Evolutionary conservation across 2,113 vertebrate species (phyloP), one percentile per base, ranked within the genome.

Genomic region (Apus apus): DNA sequence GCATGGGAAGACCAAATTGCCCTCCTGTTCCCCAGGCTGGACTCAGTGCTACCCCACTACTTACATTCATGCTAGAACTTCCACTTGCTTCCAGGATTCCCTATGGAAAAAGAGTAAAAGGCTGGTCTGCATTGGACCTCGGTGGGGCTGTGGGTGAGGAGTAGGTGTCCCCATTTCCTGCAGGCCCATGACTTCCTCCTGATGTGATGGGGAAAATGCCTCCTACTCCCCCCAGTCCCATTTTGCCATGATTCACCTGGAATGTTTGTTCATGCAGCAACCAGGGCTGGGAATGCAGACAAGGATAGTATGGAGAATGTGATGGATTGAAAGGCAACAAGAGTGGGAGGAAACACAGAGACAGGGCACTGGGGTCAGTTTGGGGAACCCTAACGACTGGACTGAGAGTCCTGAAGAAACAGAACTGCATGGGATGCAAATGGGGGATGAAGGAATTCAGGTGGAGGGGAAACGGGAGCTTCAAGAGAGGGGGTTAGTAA

Each of bases 51-150:
- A 45, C 29, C 26, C 34, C 11, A 8, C 9, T 54, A 50, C 91
- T 85, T 48, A 79, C 61, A 2, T 12, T 2, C 13, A 1, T 0
- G 8, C 2, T 2, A 5, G 4, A 5, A 22, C 3, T 2, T 67
- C 43, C n/a, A 3, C 13, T 48, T 61, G 1, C 29, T 27, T 19
- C 5, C 2, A 5, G 2, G 2, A 11, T 1, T 16, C 8, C 5
- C 83, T 91, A 29, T 19, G 18, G 36, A 62, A 91, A 11, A 16
- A 81, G 21, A 64, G 16, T 8, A 62, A n/a, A 62, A 11, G 18
- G 3, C 15, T 46, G 11, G n/a, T n/a, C n/a, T n/a, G n/a, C n/a
- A n/a, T n/a, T n/a, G n/a, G n/a, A n/a, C n/a, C n/a, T n/a, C n/a
- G n/a, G n/a, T n/a, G n/a, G n/a, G n/a, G n/a, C n/a, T n/a, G n/a